Evolutionary conservation across 2,113 vertebrate genomes (phyloP).

Genomic region (Grantiella picta): DNA sequence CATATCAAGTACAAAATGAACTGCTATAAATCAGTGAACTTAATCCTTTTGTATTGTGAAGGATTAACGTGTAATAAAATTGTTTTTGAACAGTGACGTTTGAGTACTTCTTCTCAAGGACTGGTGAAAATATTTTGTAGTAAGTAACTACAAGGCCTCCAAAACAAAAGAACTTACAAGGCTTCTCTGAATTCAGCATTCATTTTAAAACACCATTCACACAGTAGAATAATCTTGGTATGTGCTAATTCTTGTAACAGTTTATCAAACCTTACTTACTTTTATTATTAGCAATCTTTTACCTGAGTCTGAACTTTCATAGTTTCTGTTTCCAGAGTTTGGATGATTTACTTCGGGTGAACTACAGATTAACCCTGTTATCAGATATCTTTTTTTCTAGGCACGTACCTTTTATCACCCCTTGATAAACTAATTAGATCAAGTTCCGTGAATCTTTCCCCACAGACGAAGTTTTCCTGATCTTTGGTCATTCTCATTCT

Average conservation of each 20-base stretch:
- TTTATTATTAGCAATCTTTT: neutral
- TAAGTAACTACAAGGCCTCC: neutral
- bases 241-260: neutral
- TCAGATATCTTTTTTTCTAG: neutral
- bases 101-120: neutral
- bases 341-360: neutral
- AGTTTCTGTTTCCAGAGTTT: neutral
- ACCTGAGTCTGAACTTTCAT: neutral
- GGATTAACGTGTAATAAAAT: neutral
- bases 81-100: neutral
- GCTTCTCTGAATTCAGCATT: neutral
- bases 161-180: neutral
- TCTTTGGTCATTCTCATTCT: neutral
- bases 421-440: neutral
- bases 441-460: neutral
- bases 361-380: neutral
- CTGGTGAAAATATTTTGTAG: neutral
- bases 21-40: neutral
- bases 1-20: neutral
- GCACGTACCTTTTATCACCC: neutral
- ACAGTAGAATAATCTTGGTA: neutral
- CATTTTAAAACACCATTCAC: neutral
- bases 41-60: neutral
- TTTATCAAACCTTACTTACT: neutral
- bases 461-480: neutral